A percentile compares a stretch with the other conserved stretches of the same genome.
Conservation (phyloP, 2,113 vertebrate species). For the Chaetodon trifascialis region DNA sequence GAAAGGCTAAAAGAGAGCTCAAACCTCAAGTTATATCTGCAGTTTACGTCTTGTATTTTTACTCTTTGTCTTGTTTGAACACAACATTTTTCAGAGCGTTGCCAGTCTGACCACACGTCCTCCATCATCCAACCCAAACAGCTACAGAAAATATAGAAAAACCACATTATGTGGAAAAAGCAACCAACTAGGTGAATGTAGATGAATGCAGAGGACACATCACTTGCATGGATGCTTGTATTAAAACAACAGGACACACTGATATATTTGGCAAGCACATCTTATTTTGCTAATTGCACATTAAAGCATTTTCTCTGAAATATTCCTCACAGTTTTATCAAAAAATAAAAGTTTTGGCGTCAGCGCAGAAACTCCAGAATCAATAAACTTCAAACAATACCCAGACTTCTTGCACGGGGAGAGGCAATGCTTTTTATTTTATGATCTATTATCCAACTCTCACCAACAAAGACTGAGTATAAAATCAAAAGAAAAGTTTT, state of each 20-base stretch:
- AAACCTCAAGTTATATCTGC: constrained; percentile 12
- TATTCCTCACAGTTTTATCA: neutral
- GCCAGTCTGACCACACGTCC: neutral
- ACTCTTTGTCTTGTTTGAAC: neutral
- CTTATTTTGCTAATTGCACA: neutral
- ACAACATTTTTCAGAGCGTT: neutral
- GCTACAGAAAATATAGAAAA: constrained; percentile 7
- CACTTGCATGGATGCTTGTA: no score
- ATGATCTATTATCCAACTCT: constrained; percentile 28
- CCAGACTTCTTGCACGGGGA: neutral
- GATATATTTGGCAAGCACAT: neutral
- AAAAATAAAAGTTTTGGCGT: neutral
- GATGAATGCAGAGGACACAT: neutral
- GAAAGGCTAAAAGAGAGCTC: constrained; percentile 1
- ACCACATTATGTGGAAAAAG: neutral
- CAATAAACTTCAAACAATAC: neutral
- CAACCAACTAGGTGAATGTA: neutral
- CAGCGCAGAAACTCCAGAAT: neutral
- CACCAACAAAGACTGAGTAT: neutral
- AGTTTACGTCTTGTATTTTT: neutral
- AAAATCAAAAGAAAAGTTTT: constrained; percentile 36
- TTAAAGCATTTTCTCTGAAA: neutral
- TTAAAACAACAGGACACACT: neutral
- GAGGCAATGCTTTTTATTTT: neutral
- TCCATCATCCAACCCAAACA: neutral